A percentile compares a stretch with the other conserved stretches of the same genome.
phyloP scores from a whole-genome alignment of 2,113 vertebrate species.

The Psophia crepitans region DNA sequence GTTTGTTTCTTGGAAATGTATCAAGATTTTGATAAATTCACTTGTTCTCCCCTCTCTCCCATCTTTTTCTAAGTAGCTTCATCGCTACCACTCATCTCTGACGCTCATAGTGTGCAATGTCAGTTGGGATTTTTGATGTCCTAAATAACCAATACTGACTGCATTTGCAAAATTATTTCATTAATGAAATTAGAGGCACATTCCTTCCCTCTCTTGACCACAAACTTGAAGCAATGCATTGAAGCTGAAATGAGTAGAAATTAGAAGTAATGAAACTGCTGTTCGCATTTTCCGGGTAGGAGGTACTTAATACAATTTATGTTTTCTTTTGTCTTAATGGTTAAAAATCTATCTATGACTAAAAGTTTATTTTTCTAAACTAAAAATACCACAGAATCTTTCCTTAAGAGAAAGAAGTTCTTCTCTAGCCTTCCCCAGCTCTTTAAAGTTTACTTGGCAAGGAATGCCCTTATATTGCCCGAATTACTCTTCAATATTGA shows the following conservation, averaged over 20 bases:
- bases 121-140: neutral
- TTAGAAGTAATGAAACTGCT: neutral
- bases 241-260: neutral
- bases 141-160: neutral
- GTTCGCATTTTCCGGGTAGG: neutral
- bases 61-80: neutral
- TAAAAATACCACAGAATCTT: neutral
- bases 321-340: neutral
- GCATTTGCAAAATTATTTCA: neutral
- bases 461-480: neutral
- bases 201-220: neutral
- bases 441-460: neutral
- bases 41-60: neutral
- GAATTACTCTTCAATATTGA: neutral
- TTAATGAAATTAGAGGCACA: neutral
- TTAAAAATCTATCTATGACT: neutral
- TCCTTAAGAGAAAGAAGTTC: neutral
- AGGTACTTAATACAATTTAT: neutral
- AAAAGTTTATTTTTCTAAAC: neutral
- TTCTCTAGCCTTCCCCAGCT: neutral
- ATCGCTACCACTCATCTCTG: neutral
- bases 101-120: neutral
- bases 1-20: neutral
- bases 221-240: neutral
- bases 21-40: neutral